Conservation (phyloP, 2,888 invertebrate species). For the Tupiocoris notatus region DNA sequence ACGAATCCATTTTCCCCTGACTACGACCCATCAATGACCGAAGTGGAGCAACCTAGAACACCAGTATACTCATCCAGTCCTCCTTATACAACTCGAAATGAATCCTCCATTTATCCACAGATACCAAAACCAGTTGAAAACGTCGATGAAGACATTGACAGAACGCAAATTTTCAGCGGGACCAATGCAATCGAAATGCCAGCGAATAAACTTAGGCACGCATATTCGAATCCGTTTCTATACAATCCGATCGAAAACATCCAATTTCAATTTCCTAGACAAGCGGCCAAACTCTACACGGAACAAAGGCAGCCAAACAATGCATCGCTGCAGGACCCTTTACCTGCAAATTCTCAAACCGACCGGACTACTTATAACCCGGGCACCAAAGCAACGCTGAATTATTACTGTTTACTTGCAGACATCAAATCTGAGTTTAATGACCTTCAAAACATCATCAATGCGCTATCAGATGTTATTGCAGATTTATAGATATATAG, state of each 20-base stretch:
- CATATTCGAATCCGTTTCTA: constrained; percentile 12
- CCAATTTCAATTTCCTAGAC: constrained; percentile 7
- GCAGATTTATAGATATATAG: neutral
- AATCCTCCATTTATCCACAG: neutral
- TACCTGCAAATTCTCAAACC: neutral
- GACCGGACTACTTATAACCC: neutral
- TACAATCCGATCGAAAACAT: constrained; percentile 17
- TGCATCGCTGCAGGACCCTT: neutral
- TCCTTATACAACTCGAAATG: neutral
- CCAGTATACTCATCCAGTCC: neutral
- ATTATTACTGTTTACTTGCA: constrained; percentile 8
- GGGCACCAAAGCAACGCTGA: constrained; percentile 11
- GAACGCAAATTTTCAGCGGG: neutral
- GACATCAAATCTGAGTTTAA: constrained; percentile 25
- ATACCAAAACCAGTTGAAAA: neutral
- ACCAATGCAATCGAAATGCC: neutral
- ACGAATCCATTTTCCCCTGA: neutral
- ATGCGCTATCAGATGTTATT: neutral
- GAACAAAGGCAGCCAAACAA: neutral
- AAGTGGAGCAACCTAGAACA: neutral
- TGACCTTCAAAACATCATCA: constrained; percentile 6
- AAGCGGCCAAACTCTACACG: constrained; percentile 2
- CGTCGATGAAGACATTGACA: neutral
- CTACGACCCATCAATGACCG: neutral
- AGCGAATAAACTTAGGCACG: neutral